Base-by-base conservation (phyloP, 2,888 invertebrate species). In the Troglohyphantes excavatus region DNA sequence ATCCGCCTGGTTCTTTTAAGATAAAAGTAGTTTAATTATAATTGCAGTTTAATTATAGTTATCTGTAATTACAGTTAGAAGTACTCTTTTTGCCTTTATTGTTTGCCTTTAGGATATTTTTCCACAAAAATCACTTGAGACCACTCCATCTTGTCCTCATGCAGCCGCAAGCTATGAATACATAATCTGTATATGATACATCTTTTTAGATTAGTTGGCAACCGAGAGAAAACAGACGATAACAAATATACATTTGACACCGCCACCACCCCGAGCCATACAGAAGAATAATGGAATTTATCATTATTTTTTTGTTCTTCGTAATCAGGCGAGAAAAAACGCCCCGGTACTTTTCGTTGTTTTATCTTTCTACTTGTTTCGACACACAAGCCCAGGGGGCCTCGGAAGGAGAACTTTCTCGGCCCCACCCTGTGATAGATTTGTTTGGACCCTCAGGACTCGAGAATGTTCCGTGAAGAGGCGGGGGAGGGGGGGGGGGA, bases 321-420 rank as follows among this genome's bases (percentile, higher is more conserved):
- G 75, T 19, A 75, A 75, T 75, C 75, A 75, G 75, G 27, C 11
- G 29, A 9, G 23, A 27, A 23, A 46, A 43, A 59, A 61, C 43
- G 46, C 23, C 43, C 43, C 46, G 17, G 17, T n/a, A n/a, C 46
- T 13, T 23, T 53, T 61, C 73, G 73, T 75, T 13, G 59, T 75
- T 75, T 59, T 59, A 59, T 59, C 29, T 59, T 1, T 33, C 11
- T 29, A 53, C 53, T 53, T 53, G 53, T 53, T 53, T n/a, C 2
- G 53, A n/a, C 53, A 5, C n/a, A 17, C 53, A 17, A 17, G 53
- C 53, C n/a, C 53, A 53, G 53, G 53, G 53, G 13, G 53, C 13
- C 53, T 53, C 13, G 53, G 33, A 33, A 33, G 9, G n/a, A 39
- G 13, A 53, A n/a, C 0, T 53, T 53, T 53, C 17, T 53, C 17